phyloP scores from a whole-genome alignment of 2,888 invertebrate genomes.

The Ectemnius cavifrons region DNA sequence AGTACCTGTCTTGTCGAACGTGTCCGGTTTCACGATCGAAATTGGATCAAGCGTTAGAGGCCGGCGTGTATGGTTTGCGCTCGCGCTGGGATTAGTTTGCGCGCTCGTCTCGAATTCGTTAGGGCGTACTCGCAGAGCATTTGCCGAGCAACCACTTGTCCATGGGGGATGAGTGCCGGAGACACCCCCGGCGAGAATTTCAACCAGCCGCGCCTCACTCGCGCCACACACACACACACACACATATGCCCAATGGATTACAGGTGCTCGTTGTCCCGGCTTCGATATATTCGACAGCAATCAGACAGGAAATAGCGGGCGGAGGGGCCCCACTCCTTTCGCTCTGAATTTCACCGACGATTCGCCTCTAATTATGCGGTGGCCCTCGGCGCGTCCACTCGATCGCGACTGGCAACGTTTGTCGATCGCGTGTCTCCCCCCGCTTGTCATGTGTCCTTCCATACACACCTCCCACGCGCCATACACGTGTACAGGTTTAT shows the following conservation, averaged over 20 bases:
- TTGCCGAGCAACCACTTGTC: no score
- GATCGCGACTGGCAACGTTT: conserved; percentile 28
- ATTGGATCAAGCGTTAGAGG: no score
- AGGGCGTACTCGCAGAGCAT: conserved; percentile 8
- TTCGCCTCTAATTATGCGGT: conserved; percentile 54
- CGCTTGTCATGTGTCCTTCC: no score
- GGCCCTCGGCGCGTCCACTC: conserved; percentile 30
- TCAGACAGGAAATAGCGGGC: conserved; percentile 56
- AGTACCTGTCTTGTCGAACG: no score
- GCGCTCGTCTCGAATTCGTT: conserved; percentile 54
- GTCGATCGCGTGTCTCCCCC: conserved; percentile 21
- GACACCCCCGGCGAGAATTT: no score
- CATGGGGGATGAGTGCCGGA: no score
- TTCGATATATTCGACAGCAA: conserved; percentile 46
- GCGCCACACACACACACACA: not conserved
- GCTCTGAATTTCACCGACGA: conserved; percentile 49
- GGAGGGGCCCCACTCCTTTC: conserved; percentile 33
- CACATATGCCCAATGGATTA: conserved; percentile 41
- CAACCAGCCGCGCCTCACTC: no score
- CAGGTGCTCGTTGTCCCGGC: conserved; percentile 21
- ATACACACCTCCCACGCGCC: not conserved
- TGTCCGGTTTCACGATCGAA: no score
- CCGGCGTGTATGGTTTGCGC: conserved; percentile 26
- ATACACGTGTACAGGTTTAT: no score
- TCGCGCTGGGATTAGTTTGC: conserved; percentile 50